Evolutionary conservation across 53 echinoderm and acorn worm species (phyloP).

Genomic region (Echinarachnius parma): DNA sequence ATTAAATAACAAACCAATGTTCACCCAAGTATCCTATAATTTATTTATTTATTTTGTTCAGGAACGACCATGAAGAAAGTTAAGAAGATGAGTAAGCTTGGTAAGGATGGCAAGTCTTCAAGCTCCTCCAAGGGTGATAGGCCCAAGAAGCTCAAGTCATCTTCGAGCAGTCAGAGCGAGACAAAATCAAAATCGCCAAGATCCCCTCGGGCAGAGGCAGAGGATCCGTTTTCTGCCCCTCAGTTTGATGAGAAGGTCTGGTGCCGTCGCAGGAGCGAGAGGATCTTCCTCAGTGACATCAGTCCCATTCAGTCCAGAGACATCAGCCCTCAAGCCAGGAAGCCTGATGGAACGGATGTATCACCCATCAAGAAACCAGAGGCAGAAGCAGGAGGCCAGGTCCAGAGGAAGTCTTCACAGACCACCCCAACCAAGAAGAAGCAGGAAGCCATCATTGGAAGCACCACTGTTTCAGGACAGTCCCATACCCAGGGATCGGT

Average conservation of each 20-base stretch:
- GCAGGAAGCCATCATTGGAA: not conserved
- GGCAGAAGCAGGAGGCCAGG: constrained; percentile 14
- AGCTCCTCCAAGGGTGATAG: constrained; percentile 42
- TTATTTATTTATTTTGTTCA: not conserved
- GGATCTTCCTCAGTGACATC: constrained; percentile 92
- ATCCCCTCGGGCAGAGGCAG: not conserved
- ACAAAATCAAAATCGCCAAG: not conserved
- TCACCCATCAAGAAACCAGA: not conserved
- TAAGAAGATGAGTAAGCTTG: constrained; percentile 27
- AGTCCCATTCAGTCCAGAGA: constrained; percentile 88
- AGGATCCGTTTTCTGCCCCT: constrained; percentile 29
- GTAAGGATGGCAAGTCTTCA: constrained; percentile 2
- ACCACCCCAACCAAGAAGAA: constrained; percentile 9
- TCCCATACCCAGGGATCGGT: constrained; percentile 5
- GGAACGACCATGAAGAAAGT: constrained; percentile 22
- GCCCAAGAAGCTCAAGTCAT: constrained; percentile 18
- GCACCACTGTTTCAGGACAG: not conserved
- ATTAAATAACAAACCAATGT: not conserved
- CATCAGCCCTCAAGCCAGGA: constrained; percentile 75
- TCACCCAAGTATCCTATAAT: not conserved
- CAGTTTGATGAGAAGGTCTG: constrained; percentile 82
- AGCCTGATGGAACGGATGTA: constrained; percentile 44
- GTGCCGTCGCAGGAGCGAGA: constrained; percentile 86
- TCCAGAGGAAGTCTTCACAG: constrained; percentile 10
- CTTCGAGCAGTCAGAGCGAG: not conserved